Evolutionary conservation across 2,113 vertebrate genomes (phyloP), one percentile per base, ranked within the genome.

Genomic region (Notothenia rossii): DNA sequence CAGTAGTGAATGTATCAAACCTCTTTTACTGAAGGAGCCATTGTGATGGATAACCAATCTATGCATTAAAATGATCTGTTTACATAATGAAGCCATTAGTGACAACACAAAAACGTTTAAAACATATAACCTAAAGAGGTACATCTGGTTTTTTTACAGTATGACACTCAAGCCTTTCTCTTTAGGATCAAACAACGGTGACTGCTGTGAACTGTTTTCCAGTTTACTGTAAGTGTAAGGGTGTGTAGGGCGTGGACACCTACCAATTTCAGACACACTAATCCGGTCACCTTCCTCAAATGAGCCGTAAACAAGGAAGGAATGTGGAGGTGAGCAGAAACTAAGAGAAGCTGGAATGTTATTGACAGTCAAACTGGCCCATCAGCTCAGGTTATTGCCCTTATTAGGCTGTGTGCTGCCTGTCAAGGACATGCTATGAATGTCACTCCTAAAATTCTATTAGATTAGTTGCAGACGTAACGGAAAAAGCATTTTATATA

Each of bases 271-370:
- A 80, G 80, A 88, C 72, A 54, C 20, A 36, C 22, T 85, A 80
- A 91, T 83, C 70, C 72, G 15, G 46, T 64, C 75, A 86, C 66
- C 46, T 9, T 45, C 6, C 51, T 36, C 20, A 56, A 80, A 59
- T 50, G n/a, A 81, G 59, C 10, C 3, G 11, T 68, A 77, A 83
- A 85, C 82, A 83, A 29, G 29, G 12, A 64, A 83, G 72, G 81
- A 85, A 87, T 86, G 20, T 64, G 7, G 74, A 75, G 51, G 69
- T 79, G 29, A 79, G 55, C 63, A 66, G 80, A 86, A 91, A 86
- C 66, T 18, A 17, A 17, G 17, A 49, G 9, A 5, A 75, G 62
- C 14, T 62, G 79, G 72, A 4, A 80, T 84, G 49, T 71, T n/a
- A 14, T 33, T 36, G 36, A 69, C 22, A 55, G 62, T 69, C 45